phyloP scores from a whole-genome alignment of 2,888 invertebrate species.

The Eilema depressum region DNA sequence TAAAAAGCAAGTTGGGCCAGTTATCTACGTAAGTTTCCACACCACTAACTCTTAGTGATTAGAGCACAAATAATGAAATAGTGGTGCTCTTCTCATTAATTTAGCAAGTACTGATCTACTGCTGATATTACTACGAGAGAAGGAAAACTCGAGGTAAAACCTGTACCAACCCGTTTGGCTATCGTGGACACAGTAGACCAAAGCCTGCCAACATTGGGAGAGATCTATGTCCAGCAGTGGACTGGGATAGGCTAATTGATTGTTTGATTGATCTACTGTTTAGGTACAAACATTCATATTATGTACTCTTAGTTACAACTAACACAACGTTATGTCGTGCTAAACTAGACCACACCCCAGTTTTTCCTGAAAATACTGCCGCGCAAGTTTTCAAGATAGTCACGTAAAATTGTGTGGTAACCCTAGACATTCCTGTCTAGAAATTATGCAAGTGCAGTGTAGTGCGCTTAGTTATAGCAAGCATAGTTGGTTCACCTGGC shows the following conservation, averaged over 20 bases:
- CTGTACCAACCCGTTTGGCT: too few species aligned
- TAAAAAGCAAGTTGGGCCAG: slow-evolving; percentile 3
- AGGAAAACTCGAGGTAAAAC: too few species aligned
- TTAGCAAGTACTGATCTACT: background rate
- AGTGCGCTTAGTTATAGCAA: slow-evolving; percentile 43
- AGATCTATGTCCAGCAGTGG: too few species aligned
- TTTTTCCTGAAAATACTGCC: background rate
- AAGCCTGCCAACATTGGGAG: too few species aligned
- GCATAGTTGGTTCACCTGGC: slow-evolving; percentile 57
- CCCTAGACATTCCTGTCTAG: slow-evolving; percentile 39
- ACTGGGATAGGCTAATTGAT: too few species aligned
- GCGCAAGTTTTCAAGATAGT: background rate
- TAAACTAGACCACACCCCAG: too few species aligned
- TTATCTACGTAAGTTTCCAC: slow-evolving; percentile 5
- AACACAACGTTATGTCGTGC: too few species aligned
- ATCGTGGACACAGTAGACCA: too few species aligned
- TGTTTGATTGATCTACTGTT: too few species aligned
- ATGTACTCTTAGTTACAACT: too few species aligned
- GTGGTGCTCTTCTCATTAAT: background rate
- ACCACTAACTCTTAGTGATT: background rate
- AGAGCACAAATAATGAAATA: background rate
- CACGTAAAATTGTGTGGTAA: slow-evolving; percentile 9
- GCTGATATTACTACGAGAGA: too few species aligned
- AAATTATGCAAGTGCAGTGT: slow-evolving; percentile 51
- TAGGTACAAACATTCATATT: too few species aligned